These are phyloP conservation scores for Ochropleura plecta DNA, from an alignment of 2,888 invertebrate genomes.

Conservation along the genomic window DNA sequence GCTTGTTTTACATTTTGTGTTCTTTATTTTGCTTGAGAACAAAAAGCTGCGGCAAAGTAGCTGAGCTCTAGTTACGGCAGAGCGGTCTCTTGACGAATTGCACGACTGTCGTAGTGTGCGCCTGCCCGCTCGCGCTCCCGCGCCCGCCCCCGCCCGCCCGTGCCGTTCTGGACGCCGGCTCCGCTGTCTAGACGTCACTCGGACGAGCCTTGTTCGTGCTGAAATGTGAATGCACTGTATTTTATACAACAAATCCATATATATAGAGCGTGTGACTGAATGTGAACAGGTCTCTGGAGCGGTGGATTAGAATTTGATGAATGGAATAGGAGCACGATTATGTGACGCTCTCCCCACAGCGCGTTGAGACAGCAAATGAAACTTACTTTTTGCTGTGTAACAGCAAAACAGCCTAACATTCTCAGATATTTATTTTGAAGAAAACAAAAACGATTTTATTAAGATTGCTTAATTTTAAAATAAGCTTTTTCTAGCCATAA, in stretches of 20 bases:
- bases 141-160: background rate
- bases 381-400: slow-evolving; percentile 13
- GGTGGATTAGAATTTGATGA: slow-evolving; percentile 60
- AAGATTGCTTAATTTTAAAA: background rate
- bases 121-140: background rate
- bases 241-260: slow-evolving; percentile 58
- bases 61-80: slow-evolving; percentile 63
- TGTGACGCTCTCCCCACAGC: slow-evolving; percentile 24
- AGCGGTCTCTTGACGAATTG: slow-evolving; percentile 78
- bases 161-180: slow-evolving; percentile 55
- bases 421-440: background rate
- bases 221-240: slow-evolving; percentile 70
- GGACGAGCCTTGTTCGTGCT: slow-evolving; percentile 69
- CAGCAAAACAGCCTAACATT: background rate
- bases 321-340: slow-evolving; percentile 46
- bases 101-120: slow-evolving; percentile 64
- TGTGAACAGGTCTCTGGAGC: slow-evolving; percentile 43
- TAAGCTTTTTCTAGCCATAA: background rate
- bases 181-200: slow-evolving; percentile 70
- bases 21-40: slow-evolving; percentile 68
- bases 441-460: background rate
- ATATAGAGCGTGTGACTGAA: slow-evolving; percentile 36
- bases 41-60: slow-evolving; percentile 65
- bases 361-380: slow-evolving; percentile 16
- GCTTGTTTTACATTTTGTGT: slow-evolving; percentile 70